A percentile compares a stretch with the other conserved stretches of the same genome.
These are phyloP conservation scores for Microcaecilia unicolor DNA, from an alignment of 2,797 vertebrate species.

Conservation along the genomic window DNA sequence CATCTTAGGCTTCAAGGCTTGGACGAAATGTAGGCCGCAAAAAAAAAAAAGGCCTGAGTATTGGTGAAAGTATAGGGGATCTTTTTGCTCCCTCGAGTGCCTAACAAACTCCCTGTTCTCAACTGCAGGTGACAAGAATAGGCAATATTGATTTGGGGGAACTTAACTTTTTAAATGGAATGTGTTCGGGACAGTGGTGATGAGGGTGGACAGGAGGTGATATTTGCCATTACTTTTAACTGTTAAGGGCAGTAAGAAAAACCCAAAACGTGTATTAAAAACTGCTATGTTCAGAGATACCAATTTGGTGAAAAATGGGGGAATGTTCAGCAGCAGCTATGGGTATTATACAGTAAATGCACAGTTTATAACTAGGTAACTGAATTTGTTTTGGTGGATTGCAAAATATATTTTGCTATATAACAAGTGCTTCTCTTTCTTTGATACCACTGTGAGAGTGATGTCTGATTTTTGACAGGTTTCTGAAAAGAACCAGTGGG, in stretches of 20 bases:
- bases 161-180: slow-evolving; percentile 54
- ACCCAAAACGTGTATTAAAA: too few relatives aligned
- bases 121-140: slow-evolving; percentile 30
- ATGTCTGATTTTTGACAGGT: slow-evolving; percentile 71
- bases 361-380: slow-evolving; percentile 21
- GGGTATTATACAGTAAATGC: background rate
- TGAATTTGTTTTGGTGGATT: slow-evolving; percentile 34
- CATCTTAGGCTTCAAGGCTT: slow-evolving; percentile 86
- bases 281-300: slow-evolving; percentile 4
- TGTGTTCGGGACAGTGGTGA: slow-evolving; percentile 64
- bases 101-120: slow-evolving; percentile 38
- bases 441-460: slow-evolving; percentile 43
- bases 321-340: background rate
- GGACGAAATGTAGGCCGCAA: slow-evolving; percentile 87
- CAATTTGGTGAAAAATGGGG: background rate
- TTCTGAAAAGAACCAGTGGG: slow-evolving; percentile 97
- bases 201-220: too few relatives aligned
- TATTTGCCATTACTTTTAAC: too few relatives aligned
- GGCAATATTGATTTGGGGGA: slow-evolving; percentile 55
- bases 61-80: too few relatives aligned
- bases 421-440: slow-evolving; percentile 33
- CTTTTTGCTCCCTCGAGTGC: slow-evolving; percentile 22
- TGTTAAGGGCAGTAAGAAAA: too few relatives aligned
- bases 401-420: slow-evolving; percentile 22
- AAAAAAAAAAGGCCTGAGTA: too few relatives aligned